Evolutionary conservation across 2,888 invertebrate species (phyloP), one percentile per base, ranked within the genome.

Genomic region (Folsomia candida): DNA sequence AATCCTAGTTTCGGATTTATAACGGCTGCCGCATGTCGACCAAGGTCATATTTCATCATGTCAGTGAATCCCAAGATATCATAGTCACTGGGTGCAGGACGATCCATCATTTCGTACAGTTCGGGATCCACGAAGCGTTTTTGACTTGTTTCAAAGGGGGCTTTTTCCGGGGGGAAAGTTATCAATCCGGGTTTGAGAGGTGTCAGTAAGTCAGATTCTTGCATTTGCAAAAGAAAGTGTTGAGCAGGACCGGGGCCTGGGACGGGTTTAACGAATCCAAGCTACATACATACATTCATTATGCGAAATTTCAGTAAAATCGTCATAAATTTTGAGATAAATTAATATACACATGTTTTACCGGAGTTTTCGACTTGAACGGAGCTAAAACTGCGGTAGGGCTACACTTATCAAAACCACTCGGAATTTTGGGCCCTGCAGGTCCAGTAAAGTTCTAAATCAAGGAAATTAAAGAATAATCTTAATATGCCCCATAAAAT

Each of bases 1-100:
- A 79, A 79, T 47, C 78, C 78, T 22, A 77, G 25, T 67, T 75
- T 77, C 2, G 75, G 78, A 73, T 79, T 79, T 29, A 25, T 57
- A 63, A 76, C 51, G 0, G 76, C 77, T 2, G 77, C 71, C n/a
- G 22, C 18, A 29, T 77, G 69, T 37, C 63, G 57, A 20, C 54
- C 58, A 26, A 72, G 51, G 20, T 57, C 26, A 22, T 54, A 57
- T 1, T 28, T 2, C 51, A 77, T 26, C 20, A 74, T 68, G 25
- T 79, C 78, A 9, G 78, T 72, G 28, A 79, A 76, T 29, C 77
- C 73, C 14, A 51, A 65, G 24, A 79, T 58, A 26, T 51, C 70
- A 58, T 79, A 77, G 0, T 64, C 60, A n/a, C 58, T 37, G 0
- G 78, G 77, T 28, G 59, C 60, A 2, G 78, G 78, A 11, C 61